Base-by-base conservation (phyloP, 2,797 vertebrate species). In the Phaenicophaeus curvirostris region DNA sequence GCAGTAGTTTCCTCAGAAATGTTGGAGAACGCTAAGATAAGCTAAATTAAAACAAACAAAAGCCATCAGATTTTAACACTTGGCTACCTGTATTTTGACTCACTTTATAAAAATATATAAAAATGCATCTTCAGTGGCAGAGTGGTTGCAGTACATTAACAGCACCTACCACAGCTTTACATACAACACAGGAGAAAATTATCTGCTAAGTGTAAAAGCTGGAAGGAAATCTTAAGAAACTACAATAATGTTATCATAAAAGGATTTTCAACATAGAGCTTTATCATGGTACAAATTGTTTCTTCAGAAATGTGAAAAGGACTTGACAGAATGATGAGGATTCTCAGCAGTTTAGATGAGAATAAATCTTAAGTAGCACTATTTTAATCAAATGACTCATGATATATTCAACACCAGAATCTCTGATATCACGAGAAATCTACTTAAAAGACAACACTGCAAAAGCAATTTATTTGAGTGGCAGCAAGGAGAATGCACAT, bases 361-460 rank as follows among this genome's bases (percentile, higher is more conserved):
- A 75, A 71, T 51, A 96, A 94, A 88, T 84, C 87, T 93, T 85
- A 94, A 94, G 76, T 68, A 78, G 80, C n/a, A 66, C 93, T 94
- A 93, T 96, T 96, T 96, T 94, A 91, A 93, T 88, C 83, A 93
- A 95, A 84, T 94, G 91, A 96, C 91, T 96, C 94, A 95, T 48
- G 63, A 91, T 85, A 93, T 15, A 89, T 66, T 90, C 94, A 94
- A 84, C 58, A 94, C 7, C 62, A 94, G 79, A 95, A 84, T 76
- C 78, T 79, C 85, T 11, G 54, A 51, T 85, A 93, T 33, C 65
- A 62, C 51, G 6, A 79, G 72, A 96, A 93, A 89, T 69, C 57
- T 79, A 89, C 94, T 83, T 92, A 87, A 62, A 92, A 89, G 78
- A 92, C 61, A 90, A 66, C 33, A 87, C 18, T 28, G 78, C 28